phyloP scores from a whole-genome alignment of 2,888 invertebrate species.

The Microdon myrmicae region DNA sequence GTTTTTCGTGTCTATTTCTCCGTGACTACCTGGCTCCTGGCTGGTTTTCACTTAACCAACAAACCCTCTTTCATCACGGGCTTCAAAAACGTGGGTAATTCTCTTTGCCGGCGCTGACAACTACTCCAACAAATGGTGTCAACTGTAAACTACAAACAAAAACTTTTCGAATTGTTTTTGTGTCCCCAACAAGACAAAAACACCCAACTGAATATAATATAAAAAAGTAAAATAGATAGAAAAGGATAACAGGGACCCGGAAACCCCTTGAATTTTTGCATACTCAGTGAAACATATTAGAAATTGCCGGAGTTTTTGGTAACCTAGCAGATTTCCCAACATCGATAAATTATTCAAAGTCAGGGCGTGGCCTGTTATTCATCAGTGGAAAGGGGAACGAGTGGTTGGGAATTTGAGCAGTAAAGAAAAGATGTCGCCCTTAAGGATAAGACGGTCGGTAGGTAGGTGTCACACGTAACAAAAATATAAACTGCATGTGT shows the following conservation, averaged over 20 bases:
- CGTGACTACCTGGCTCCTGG: slow-evolving; percentile 21
- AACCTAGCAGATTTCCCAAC: slow-evolving; percentile 36
- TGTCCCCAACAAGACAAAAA: too few species aligned
- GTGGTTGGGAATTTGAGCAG: too few species aligned
- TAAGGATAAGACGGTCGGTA: too few species aligned
- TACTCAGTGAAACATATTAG: slow-evolving; percentile 24
- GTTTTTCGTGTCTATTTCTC: slow-evolving; percentile 7
- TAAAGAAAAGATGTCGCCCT: too few species aligned
- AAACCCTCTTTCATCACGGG: slow-evolving; percentile 14
- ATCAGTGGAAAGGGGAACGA: too few species aligned
- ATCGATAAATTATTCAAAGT: slow-evolving; percentile 50
- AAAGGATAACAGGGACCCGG: slow-evolving; percentile 9
- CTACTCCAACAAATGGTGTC: slow-evolving; percentile 46
- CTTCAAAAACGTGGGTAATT: slow-evolving; percentile 15
- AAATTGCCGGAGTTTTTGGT: slow-evolving; percentile 12
- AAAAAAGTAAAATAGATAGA: slow-evolving; percentile 7
- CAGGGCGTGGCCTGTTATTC: slow-evolving; percentile 43
- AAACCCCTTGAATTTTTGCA: slow-evolving; percentile 29
- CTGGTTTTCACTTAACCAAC: slow-evolving; percentile 48
- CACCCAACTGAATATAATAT: too few species aligned
- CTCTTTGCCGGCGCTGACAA: slow-evolving; percentile 34
- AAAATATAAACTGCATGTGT: slow-evolving; percentile 7
- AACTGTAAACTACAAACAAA: slow-evolving; percentile 41
- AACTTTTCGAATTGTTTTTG: slow-evolving; percentile 42
- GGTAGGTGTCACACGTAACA: neutral